Percentiles rank a stretch among this genome's conserved stretches.
phyloP scores from a whole-genome alignment of 2,113 vertebrate species.

The Pipra filicauda region DNA sequence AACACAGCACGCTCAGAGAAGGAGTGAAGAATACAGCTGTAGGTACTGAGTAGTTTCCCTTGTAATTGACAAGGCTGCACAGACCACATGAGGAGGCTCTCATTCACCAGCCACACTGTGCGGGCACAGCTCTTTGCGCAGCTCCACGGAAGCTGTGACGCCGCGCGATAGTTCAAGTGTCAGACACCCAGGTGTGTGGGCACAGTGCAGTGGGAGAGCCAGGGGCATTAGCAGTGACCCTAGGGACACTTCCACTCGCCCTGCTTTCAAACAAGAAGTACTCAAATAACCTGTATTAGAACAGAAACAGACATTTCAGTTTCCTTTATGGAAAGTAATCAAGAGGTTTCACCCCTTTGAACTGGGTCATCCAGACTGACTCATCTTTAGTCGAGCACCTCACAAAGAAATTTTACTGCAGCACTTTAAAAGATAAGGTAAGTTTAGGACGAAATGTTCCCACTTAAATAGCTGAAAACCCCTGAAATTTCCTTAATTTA shows the following conservation, averaged over 20 bases:
- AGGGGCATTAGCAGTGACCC: neutral
- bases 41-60: neutral
- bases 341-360: neutral
- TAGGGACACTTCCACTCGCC: fast-evolving
- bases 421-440: neutral
- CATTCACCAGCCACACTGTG: fast-evolving
- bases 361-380: neutral
- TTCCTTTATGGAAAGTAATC: neutral
- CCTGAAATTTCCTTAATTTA: neutral
- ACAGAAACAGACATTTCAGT: neutral
- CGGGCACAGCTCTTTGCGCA: neutral
- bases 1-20: neutral
- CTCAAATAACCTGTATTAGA: neutral
- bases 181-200: neutral
- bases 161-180: neutral
- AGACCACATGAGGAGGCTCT: neutral
- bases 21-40: neutral
- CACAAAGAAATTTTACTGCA: neutral
- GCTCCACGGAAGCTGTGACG: neutral
- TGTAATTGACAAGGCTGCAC: fast-evolving
- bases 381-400: neutral
- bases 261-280: neutral
- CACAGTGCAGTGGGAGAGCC: neutral
- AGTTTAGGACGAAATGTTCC: neutral
- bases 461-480: neutral